These are phyloP conservation scores for Regulus satrapa DNA, from an alignment of 2,113 vertebrate genomes.

Conservation along the genomic window DNA sequence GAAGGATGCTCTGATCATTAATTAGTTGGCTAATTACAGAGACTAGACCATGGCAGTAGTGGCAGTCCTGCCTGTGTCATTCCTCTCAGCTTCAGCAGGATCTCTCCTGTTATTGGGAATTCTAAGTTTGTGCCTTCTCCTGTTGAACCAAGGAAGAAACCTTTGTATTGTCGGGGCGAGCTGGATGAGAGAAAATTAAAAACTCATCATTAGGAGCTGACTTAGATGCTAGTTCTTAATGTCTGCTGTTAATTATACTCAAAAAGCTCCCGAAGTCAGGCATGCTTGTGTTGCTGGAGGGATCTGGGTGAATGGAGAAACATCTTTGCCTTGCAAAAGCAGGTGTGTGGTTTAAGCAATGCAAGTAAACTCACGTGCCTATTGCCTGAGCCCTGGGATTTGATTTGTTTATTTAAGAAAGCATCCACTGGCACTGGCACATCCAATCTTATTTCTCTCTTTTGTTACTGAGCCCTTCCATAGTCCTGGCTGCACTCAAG, in stretches of 20 bases:
- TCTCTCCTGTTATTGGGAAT: fast-evolving
- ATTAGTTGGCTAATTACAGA: not conserved
- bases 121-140: not conserved
- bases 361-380: not conserved
- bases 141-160: not conserved
- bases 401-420: not conserved
- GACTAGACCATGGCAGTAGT: not conserved
- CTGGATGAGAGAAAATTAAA: not conserved
- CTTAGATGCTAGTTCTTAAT: not conserved
- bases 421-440: not conserved
- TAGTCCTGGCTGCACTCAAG: not conserved
- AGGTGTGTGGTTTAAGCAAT: not conserved
- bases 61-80: not conserved
- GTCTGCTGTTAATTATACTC: not conserved
- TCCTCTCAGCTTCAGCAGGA: not conserved
- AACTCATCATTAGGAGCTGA: not conserved
- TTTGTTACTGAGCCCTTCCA: not conserved
- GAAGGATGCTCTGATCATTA: not conserved
- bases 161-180: not conserved
- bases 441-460: not conserved
- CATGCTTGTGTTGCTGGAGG: not conserved
- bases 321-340: not conserved
- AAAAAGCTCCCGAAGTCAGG: not conserved
- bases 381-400: not conserved
- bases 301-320: no score